Evolutionary conservation across 1,140 invertebrate genomes (phyloP), one percentile per base, ranked within the genome.

Genomic region (Cataglyphis hispanica): DNA sequence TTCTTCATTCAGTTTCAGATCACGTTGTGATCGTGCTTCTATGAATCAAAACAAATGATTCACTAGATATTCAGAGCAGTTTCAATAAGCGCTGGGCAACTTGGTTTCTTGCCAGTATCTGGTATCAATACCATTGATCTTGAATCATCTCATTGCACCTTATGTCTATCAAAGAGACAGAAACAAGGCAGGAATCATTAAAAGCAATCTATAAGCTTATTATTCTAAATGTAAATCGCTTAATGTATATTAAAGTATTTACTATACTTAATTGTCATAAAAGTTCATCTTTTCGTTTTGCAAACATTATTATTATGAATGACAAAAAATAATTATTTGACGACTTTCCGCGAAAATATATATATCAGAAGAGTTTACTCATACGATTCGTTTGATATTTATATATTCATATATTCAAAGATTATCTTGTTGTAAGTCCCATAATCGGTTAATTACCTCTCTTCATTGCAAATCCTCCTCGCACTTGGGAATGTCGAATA

Each of bases 401-500:
- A n/a, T n/a, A n/a, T 16, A 58, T 56, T 80, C 8, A 37, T 27
- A 70, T 66, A 13, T 76, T 64, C 16, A 31, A 43, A 60, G n/a
- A 72, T 89, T 56, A 89, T 85, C 85, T 46, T 13, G 43, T 46
- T 50, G 46, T 4, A 50, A 50, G 46, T 50, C 1, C 16, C 4
- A 0, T 50, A 19, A 50, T 50, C 0, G 4, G 4, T 50, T 50
- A 46, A 46, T 50, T 50, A 50, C 46, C 46, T 50, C 46, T 89
- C 22, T 94, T 96, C 95, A 96, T 93, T 96, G 96, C 80, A 97
- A 94, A 94, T 97, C 97, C 91, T 98, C 97, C 92, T 98, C 97
- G 92, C 97, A 97, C 95, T 98, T 99, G 66, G 98, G 98, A 96
- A 99, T 99, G 96, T 99, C 99, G 94, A 99, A 99, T 91, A 99